phyloP scores from a whole-genome alignment of 2,888 invertebrate genomes.

The Agrotis clavis region DNA sequence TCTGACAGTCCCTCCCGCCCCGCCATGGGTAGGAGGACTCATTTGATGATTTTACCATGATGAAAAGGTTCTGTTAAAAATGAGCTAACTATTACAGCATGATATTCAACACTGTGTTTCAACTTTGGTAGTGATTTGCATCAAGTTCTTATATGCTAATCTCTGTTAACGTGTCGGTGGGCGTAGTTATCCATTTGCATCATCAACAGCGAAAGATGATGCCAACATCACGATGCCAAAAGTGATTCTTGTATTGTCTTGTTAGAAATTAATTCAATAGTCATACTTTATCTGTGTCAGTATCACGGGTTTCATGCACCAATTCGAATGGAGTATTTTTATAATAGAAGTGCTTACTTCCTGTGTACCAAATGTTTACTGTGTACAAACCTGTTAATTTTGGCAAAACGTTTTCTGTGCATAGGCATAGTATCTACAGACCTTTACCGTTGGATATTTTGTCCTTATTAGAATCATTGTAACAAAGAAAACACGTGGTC shows the following conservation, averaged over 20 bases:
- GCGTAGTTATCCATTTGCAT: conserved; percentile 14
- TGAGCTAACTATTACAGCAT: conserved; percentile 28
- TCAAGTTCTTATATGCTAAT: conserved; percentile 29
- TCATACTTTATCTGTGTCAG: background rate
- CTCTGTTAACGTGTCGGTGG: conserved; percentile 18
- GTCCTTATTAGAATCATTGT: background rate
- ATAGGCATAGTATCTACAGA: too few relatives aligned
- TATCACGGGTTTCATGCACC: conserved; percentile 10
- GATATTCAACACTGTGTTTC: conserved; percentile 37
- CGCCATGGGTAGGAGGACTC: too few relatives aligned
- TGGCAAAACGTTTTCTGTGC: background rate
- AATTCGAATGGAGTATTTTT: background rate
- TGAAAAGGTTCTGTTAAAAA: conserved; percentile 22
- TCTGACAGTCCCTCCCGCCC: too few relatives aligned
- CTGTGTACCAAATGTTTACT: background rate
- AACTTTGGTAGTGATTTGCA: conserved; percentile 29
- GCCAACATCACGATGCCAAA: background rate
- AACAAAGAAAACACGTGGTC: background rate
- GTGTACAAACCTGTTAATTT: background rate
- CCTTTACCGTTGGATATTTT: background rate
- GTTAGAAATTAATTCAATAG: conserved; percentile 6
- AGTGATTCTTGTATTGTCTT: background rate
- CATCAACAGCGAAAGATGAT: conserved; percentile 7
- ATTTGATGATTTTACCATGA: too few relatives aligned
- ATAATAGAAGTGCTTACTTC: background rate